A percentile compares a stretch with the other conserved stretches of the same genome.
Evolutionary conservation across 92 coral and sea anemone genomes (phyloP).

Genomic region (Metridium senile): DNA sequence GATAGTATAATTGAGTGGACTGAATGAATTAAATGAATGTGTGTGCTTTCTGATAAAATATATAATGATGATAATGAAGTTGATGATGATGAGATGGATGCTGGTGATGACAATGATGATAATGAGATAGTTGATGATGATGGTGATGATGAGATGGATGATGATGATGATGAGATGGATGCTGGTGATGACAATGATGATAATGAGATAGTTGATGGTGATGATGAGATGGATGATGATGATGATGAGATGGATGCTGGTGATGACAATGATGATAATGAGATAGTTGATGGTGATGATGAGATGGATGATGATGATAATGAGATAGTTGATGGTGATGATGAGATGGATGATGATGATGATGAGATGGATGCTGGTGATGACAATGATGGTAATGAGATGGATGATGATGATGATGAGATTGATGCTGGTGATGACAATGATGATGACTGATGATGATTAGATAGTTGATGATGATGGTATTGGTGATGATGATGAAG

Average conservation of each 20-base stretch:
- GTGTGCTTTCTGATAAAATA: neutral
- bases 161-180: too few species aligned
- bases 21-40: neutral
- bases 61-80: neutral
- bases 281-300: neutral
- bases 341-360: neutral
- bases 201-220: neutral
- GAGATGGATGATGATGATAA: neutral
- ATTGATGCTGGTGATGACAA: neutral
- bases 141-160: too few species aligned
- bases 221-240: neutral
- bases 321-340: neutral
- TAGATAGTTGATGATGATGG: too few species aligned
- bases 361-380: neutral
- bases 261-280: neutral
- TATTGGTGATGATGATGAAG: too few species aligned
- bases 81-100: too few species aligned
- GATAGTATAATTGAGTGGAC: neutral
- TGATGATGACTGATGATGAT: neutral
- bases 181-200: neutral
- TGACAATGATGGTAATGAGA: neutral
- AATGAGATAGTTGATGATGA: too few species aligned
- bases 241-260: too few species aligned
- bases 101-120: neutral
- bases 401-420: neutral